These are phyloP conservation scores for Desmophyllum pertusum DNA, from an alignment of 92 coral and sea anemone species.

Conservation along the genomic window DNA sequence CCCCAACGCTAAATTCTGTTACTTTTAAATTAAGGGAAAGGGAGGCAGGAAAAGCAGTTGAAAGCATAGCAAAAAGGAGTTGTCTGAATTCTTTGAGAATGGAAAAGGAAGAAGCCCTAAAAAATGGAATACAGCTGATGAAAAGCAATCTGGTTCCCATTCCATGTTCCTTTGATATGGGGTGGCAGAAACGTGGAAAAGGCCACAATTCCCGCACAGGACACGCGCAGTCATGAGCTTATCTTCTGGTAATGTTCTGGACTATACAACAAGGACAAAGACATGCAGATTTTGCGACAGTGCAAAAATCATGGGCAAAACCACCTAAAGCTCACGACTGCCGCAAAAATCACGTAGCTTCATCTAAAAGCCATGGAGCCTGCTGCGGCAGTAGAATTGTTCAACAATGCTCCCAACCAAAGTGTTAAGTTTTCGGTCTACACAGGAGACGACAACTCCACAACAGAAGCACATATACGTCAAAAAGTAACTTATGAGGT, in stretches of 20 bases:
- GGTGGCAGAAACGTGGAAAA: no score
- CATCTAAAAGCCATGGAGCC: conserved; percentile 77
- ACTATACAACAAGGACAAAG: conserved; percentile 54
- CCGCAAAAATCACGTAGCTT: conserved; percentile 51
- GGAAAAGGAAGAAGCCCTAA: conserved; percentile 19
- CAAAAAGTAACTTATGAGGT: conserved; percentile 55
- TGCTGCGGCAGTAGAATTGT: no score
- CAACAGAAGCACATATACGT: conserved; percentile 56
- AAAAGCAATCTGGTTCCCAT: no score
- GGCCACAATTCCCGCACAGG: conserved; percentile 57
- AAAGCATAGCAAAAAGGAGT: conserved; percentile 54
- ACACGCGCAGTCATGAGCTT: conserved; percentile 64
- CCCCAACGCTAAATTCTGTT: no score
- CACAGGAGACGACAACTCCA: conserved; percentile 75
- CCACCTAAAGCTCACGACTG: conserved; percentile 61
- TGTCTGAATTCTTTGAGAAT: conserved; percentile 28
- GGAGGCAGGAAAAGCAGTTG: no score
- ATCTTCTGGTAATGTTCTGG: conserved; percentile 58
- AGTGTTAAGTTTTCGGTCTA: no score
- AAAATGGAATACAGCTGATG: conserved; percentile 32
- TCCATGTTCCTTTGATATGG: no score
- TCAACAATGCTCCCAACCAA: no score
- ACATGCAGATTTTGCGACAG: conserved; percentile 49
- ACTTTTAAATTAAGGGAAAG: no score
- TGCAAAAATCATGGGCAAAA: conserved; percentile 34